phyloP scores from a whole-genome alignment of 1,140 invertebrate species.

The Ditylenchus dipsaci region DNA sequence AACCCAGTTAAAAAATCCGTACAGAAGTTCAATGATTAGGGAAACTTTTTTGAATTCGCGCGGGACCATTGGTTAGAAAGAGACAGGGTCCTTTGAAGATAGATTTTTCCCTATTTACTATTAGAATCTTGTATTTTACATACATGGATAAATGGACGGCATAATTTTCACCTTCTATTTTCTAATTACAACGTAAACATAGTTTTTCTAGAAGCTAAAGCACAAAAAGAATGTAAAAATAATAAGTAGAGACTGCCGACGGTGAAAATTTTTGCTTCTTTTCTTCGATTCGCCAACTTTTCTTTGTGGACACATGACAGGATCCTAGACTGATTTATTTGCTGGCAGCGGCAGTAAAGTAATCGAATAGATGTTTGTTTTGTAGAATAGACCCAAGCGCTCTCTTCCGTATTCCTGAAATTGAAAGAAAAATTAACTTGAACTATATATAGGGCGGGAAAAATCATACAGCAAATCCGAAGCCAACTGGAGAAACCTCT shows the following conservation, averaged over 20 bases:
- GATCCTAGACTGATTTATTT: conserved; percentile 4
- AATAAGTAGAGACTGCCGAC: not conserved
- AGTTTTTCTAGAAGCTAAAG: not conserved
- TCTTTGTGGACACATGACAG: not conserved
- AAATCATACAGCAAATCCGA: conserved; percentile 50
- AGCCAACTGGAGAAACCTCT: conserved; percentile 56
- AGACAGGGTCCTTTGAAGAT: no score
- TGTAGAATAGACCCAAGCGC: conserved; percentile 53
- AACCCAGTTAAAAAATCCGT: no score
- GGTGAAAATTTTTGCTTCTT: no score
- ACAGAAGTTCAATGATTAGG: no score
- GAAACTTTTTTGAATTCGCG: no score
- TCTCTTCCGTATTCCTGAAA: conserved; percentile 56
- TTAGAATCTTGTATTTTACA: no score
- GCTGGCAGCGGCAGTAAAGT: conserved; percentile 15
- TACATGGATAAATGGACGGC: no score
- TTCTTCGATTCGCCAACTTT: no score
- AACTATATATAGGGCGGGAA: no score
- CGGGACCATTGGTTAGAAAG: no score
- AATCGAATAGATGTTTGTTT: conserved; percentile 49
- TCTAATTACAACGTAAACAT: not conserved
- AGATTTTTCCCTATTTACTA: no score
- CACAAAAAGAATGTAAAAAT: not conserved
- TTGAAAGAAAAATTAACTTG: not conserved
- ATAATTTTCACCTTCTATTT: no score